These are phyloP conservation scores for Scaptomyza graminum DNA, from an alignment of 1,140 invertebrate genomes.

Conservation along the genomic window DNA sequence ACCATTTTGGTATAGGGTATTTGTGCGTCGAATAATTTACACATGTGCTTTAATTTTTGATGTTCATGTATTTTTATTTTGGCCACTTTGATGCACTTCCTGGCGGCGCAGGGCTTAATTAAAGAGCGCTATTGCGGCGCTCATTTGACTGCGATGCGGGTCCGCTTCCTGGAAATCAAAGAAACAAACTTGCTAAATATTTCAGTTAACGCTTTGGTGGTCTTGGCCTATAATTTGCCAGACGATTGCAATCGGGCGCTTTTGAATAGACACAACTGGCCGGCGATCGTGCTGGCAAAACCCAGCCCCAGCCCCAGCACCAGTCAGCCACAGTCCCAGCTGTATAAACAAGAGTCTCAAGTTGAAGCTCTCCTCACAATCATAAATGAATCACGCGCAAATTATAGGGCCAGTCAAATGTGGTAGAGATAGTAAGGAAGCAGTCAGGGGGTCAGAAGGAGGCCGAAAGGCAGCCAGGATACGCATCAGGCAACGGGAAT, in stretches of 20 bases:
- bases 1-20: background rate
- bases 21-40: background rate
- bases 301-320: background rate
- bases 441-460: constrained; percentile 10
- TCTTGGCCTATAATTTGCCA: constrained; percentile 79
- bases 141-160: constrained; percentile 66
- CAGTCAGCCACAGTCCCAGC: constrained; percentile 33
- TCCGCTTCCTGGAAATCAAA: constrained; percentile 79
- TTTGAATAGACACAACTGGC: constrained; percentile 32
- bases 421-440: constrained; percentile 15
- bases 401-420: constrained; percentile 65
- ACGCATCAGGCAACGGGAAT: constrained; percentile 50
- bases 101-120: constrained; percentile 70
- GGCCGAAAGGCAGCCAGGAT: constrained; percentile 46
- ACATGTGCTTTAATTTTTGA: background rate
- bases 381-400: constrained; percentile 82
- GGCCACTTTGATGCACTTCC: constrained; percentile 46
- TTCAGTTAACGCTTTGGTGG: constrained; percentile 82
- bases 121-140: constrained; percentile 67
- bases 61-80: constrained; percentile 19
- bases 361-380: constrained; percentile 60
- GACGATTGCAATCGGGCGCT: constrained; percentile 48
- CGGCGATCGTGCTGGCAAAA: constrained; percentile 43
- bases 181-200: constrained; percentile 82
- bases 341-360: constrained; percentile 69